Base-by-base conservation (phyloP, 2,797 vertebrate species). In the Syndactyla subalaris region DNA sequence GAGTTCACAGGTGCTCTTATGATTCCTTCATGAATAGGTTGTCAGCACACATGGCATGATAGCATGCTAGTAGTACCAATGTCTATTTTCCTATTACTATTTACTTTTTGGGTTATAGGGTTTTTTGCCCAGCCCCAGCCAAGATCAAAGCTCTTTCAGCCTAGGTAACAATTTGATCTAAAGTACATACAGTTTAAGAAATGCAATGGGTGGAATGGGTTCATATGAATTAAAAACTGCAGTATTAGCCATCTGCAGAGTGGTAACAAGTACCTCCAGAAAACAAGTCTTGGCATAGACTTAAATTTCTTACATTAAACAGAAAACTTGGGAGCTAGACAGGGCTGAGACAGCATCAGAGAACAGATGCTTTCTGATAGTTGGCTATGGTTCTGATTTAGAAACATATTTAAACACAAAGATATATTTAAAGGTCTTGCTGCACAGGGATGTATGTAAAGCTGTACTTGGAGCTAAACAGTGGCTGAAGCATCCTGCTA, bases 321-420 rank as follows among this genome's bases (percentile, higher is more conserved):
- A 82, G 84, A 81, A 84, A 81, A 89, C 90, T 1, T 91, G 80
- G 55, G 86, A 93, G 92, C 86, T 93, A 79, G 79, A 92, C 49
- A 68, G 68, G 72, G 66, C 72, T 94, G 79, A 94, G 41, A 75
- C 72, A 94, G 54, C 51, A 73, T 77, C 73, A 70, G 78, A 91
- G 91, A 95, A 93, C 86, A 94, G 92, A 94, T 96, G 88, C 88
- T 89, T 78, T 83, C 76, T 85, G 72, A 63, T 91, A 94, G 51
- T 43, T 93, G 77, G 57, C 66, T 92, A 16, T 88, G 88, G 85
- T 79, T 88, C 58, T 75, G 51, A 51, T 89, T 94, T 85, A 84
- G 82, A 46, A 85, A 48, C 76, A 48, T 89, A 48, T 89, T 95
- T 86, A 95, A 93, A 70, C 34, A 82, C 34, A 80, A 10, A 77